Conservation (phyloP, 2,797 vertebrate species). For the Acanthurus lineatus region DNA sequence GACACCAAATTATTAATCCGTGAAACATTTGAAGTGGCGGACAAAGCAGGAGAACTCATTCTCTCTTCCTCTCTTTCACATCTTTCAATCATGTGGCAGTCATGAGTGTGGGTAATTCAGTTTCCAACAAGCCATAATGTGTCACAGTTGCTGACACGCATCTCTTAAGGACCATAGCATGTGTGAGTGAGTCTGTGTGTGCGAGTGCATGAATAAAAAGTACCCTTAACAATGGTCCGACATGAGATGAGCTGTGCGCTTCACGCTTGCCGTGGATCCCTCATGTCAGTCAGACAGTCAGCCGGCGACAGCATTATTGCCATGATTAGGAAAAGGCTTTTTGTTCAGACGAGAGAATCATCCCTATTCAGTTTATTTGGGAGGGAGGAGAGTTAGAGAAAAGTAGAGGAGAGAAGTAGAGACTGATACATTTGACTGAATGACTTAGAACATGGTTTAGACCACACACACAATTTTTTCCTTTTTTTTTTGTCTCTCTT, state of each 20-base stretch:
- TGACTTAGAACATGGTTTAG: constrained; percentile 40
- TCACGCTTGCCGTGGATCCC: constrained; percentile 47
- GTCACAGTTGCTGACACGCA: constrained; percentile 16
- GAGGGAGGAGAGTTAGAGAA: constrained; percentile 20
- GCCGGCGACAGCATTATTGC: constrained; percentile 70
- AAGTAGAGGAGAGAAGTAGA: constrained; percentile 16
- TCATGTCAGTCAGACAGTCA: constrained; percentile 80
- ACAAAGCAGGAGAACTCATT: constrained; percentile 3
- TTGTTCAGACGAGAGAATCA: constrained; percentile 61
- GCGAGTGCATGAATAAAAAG: constrained; percentile 49
- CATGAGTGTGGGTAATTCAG: constrained; percentile 33
- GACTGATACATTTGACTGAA: constrained; percentile 53
- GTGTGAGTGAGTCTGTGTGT: not conserved
- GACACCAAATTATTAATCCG: constrained; percentile 50
- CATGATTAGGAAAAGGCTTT: constrained; percentile 72
- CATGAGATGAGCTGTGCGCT: constrained; percentile 66
- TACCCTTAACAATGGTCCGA: constrained; percentile 55
- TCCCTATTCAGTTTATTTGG: constrained; percentile 54
- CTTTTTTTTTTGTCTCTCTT: constrained; percentile 17
- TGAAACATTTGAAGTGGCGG: constrained; percentile 34
- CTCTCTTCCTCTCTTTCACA: constrained; percentile 11
- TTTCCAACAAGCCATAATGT: constrained; percentile 27
- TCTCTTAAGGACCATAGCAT: constrained; percentile 14
- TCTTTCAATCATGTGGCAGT: constrained; percentile 24
- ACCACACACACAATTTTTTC: constrained; percentile 31